Evolutionary conservation across 2,113 vertebrate species (phyloP).

Genomic region (Zeus faber): DNA sequence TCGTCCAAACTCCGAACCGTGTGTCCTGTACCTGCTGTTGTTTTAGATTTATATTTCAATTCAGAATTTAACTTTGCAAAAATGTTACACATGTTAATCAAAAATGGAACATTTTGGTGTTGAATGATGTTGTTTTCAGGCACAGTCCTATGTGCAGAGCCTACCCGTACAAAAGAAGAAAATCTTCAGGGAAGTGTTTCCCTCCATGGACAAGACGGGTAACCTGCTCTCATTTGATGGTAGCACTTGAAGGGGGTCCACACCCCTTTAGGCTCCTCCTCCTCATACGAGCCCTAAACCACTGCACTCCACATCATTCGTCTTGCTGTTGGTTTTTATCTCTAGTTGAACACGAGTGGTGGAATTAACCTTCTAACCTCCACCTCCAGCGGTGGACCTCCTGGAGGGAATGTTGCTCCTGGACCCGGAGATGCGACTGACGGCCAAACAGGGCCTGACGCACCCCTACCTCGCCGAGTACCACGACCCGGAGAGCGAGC

Average conservation of each 20-base stretch:
- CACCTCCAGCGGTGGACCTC: slow-evolving; percentile 61
- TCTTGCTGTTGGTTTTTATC: not conserved
- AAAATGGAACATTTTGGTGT: not conserved
- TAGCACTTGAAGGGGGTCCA: too few relatives aligned
- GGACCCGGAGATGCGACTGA: slow-evolving; percentile 75
- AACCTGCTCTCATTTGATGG: not conserved
- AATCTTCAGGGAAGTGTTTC: slow-evolving; percentile 73
- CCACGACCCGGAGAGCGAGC: slow-evolving; percentile 73
- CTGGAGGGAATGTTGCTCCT: slow-evolving; percentile 78
- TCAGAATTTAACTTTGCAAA: too few relatives aligned
- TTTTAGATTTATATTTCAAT: too few relatives aligned
- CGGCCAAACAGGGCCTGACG: slow-evolving; percentile 66
- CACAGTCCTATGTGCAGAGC: slow-evolving; percentile 71
- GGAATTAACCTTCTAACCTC: not conserved
- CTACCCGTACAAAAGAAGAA: slow-evolving; percentile 75
- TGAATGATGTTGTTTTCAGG: slow-evolving; percentile 56
- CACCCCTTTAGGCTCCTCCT: too few relatives aligned
- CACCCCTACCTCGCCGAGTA: slow-evolving; percentile 76
- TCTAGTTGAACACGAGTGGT: too few relatives aligned
- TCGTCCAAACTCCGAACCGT: too few relatives aligned
- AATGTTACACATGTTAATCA: not conserved
- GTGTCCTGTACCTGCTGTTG: not conserved
- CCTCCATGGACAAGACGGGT: slow-evolving; percentile 62
- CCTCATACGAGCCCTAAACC: too few relatives aligned
- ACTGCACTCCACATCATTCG: not conserved